Base-by-base conservation (phyloP, 2,113 vertebrate species). In the Lichenostomus cassidix region DNA sequence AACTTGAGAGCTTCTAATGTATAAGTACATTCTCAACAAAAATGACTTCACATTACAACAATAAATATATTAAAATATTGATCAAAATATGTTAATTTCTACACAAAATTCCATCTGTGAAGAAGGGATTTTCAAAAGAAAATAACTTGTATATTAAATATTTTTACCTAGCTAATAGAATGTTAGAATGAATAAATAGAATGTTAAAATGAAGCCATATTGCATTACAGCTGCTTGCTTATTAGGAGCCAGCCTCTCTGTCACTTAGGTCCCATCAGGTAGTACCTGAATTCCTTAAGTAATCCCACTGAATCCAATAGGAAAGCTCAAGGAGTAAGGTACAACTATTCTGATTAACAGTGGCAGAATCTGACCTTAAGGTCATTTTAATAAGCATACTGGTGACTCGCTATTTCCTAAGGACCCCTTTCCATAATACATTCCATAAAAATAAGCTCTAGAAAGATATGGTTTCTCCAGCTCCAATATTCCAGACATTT, bases 311-410 rank as follows among this genome's bases (percentile, higher is more conserved):
- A 96, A 91, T 62, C 83, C 83, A 91, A 14, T 35, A 64, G 77
- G 62, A 92, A 92, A 94, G 44, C 87, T 94, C 69, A 75, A 33
- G 53, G 89, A 68, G 37, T 92, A 95, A 94, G 87, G 83, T 91
- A 97, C 94, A 92, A 64, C 87, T 89, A 13, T 87, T 87, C 69
- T 94, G 87, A 97, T 97, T 97, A 96, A 91, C 65, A 87, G 77
- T 94, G 95, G 92, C 94, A 94, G 94, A 95, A 94, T 87, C 44
- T 95, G 92, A 96, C 96, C 96, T 82, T 89, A 84, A 79, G 95
- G 95, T 96, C 92, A 84, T 94, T 97, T 97, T 96, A 96, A 97
- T 97, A 97, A 96, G 37, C 23, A 73, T 82, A 69, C 83, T 64
- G 49, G 74, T 84, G 91, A 94, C 69, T 89, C 5, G 53, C 20